phyloP scores from a whole-genome alignment of 2,888 invertebrate genomes.

The Mythimna albipuncta region DNA sequence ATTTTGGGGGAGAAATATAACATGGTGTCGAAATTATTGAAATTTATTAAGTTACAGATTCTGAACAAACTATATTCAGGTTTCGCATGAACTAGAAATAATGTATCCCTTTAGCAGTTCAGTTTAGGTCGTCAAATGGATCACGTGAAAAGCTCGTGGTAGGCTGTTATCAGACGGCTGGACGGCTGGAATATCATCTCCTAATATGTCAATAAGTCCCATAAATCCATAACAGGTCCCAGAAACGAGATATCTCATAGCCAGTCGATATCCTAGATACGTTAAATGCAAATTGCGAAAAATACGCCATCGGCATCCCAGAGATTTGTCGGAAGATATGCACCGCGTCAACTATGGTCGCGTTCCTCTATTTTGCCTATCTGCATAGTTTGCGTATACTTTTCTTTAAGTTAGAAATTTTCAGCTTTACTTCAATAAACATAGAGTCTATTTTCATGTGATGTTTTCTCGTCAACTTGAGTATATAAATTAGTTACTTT shows the following conservation, averaged over 20 bases:
- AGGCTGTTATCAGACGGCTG: too few species aligned
- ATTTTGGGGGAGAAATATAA: too few species aligned
- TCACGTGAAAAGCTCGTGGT: too few species aligned
- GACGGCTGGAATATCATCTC: background rate
- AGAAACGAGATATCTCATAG: conserved; percentile 47
- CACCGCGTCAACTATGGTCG: conserved; percentile 57
- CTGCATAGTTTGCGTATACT: conserved; percentile 31
- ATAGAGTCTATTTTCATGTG: conserved; percentile 3
- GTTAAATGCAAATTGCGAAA: conserved; percentile 78
- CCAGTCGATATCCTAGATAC: conserved; percentile 55
- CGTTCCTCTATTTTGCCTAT: conserved; percentile 39
- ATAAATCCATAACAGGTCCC: conserved; percentile 34
- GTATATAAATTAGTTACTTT: conserved; percentile 57
- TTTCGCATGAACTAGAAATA: too few species aligned
- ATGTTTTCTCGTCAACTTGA: conserved; percentile 2
- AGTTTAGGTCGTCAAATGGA: too few species aligned
- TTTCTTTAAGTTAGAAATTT: background rate
- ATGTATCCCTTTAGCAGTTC: too few species aligned
- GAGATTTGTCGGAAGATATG: conserved; percentile 67
- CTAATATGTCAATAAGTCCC: conserved; percentile 7
- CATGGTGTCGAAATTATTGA: too few species aligned
- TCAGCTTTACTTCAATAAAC: fast-evolving
- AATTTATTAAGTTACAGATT: too few species aligned
- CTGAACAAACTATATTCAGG: too few species aligned
- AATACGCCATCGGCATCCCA: conserved; percentile 69